A percentile compares a stretch with the other conserved stretches of the same genome.
Conservation (phyloP, 2,113 vertebrate genomes). For the Callithrix jacchus region DNA sequence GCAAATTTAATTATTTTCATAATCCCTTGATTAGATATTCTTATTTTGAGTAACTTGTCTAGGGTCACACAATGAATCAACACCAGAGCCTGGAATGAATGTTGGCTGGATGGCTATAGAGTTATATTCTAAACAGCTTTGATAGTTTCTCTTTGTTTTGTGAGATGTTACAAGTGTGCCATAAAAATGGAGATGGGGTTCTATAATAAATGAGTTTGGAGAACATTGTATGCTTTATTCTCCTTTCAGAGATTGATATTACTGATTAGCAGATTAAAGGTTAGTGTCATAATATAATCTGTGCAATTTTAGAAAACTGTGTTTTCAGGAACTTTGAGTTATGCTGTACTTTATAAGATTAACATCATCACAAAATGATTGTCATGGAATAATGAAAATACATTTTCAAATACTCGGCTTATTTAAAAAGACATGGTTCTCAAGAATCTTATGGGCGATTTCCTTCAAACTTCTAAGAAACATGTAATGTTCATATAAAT, state of each 20-base stretch:
- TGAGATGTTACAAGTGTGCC: not conserved
- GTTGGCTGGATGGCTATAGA: not conserved
- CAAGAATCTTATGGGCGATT: not conserved
- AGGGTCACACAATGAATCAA: not conserved
- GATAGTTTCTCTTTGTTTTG: not conserved
- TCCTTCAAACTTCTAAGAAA: not conserved
- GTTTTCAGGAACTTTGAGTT: not conserved
- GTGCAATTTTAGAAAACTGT: not conserved
- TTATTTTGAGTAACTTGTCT: not conserved
- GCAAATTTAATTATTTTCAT: not conserved
- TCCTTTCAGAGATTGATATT: not conserved
- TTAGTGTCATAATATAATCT: not conserved
- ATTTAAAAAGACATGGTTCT: not conserved
- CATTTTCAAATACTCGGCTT: not conserved
- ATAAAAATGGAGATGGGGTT: not conserved
- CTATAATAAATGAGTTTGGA: not conserved
- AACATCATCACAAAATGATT: not conserved
- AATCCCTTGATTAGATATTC: not conserved
- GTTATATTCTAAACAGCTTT: not conserved
- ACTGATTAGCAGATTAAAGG: not conserved
- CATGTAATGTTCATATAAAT: not conserved
- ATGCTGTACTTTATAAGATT: not conserved
- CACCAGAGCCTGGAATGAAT: not conserved
- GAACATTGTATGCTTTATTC: not conserved
- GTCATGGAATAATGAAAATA: not conserved